Base-by-base conservation (phyloP, 1,140 invertebrate species). In the Ostrea edulis region DNA sequence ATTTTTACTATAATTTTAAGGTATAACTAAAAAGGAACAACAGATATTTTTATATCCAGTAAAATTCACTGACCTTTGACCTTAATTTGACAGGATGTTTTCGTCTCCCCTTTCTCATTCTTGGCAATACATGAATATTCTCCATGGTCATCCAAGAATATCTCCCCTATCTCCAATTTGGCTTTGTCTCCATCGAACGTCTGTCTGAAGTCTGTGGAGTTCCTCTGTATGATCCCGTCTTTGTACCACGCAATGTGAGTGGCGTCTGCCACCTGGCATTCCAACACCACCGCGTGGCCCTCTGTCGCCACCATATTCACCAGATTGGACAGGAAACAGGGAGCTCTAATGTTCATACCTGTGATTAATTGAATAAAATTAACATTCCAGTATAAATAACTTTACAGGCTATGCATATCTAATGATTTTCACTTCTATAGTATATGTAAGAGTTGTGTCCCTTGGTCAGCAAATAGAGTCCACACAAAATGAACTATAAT, bases 131-230 rank as follows among this genome's bases (percentile, higher is more conserved):
- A 93, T 29, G 90, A 71, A 89, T 93, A 94, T 65, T 86, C 85
- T 14, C 93, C 93, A 82, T 71, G 87, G 84, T 94, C 93, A 44
- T 93, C 93, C 11, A 93, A 87, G 86, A 92, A 93, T 12, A 93
- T 90, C 86, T 93, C 93, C 8, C 58, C 87, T 11, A 94, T 92
- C 84, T 93, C 91, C 22, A 94, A 90, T 29, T 90, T 90, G 20
- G 92, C 92, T 35, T 85, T 88, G 2, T 54, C 52, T 20, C 92
- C 93, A 86, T 93, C 92, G 86, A 92, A 93, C 8, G 90, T 93
- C 90, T 94, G 93, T 86, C 91, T 89, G 89, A 93, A 93, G 86
- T 94, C 93, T 11, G 91, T 53, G 14, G 91, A 90, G 44, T 91
- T 90, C 25, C 89, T 88, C 52, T 92, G 90, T 8, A 93, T 84